phyloP scores from a whole-genome alignment of 1,140 invertebrate species.

The Panagrolaimus sp. region DNA sequence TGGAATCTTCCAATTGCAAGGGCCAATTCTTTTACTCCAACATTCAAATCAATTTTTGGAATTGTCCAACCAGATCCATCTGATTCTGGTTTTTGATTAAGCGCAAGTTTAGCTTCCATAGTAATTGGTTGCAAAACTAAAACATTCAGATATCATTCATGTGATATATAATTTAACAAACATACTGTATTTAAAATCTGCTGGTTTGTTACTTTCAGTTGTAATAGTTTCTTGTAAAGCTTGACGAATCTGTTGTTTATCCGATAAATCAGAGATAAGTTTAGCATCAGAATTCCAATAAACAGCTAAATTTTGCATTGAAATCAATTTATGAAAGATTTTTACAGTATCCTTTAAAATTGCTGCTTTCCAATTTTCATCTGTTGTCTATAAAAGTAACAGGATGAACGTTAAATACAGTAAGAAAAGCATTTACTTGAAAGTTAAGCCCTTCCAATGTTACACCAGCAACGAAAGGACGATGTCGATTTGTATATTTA shows the following conservation, averaged over 20 bases:
- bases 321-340: slow-evolving; percentile 63
- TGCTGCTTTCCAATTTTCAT: slow-evolving; percentile 73
- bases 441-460: slow-evolving; percentile 67
- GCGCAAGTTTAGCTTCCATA: slow-evolving; percentile 75
- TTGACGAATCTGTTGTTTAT: slow-evolving; percentile 53
- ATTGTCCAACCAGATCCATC: slow-evolving; percentile 74
- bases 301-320: slow-evolving; percentile 76
- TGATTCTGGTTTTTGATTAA: slow-evolving; percentile 86
- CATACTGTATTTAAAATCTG: slow-evolving; percentile 72
- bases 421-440: slow-evolving; percentile 54
- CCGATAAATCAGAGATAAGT: slow-evolving; percentile 60
- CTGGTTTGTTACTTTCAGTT: slow-evolving; percentile 67
- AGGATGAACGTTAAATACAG: background rate
- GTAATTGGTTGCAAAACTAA: slow-evolving; percentile 85
- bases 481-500: slow-evolving; percentile 70
- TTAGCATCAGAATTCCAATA: slow-evolving; percentile 78
- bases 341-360: slow-evolving; percentile 70
- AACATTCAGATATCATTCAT: slow-evolving; percentile 49
- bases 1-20: slow-evolving; percentile 67
- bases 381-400: slow-evolving; percentile 69
- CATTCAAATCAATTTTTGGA: slow-evolving; percentile 77
- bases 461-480: slow-evolving; percentile 82
- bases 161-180: slow-evolving; percentile 27
- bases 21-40: slow-evolving; percentile 79
- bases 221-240: slow-evolving; percentile 68